Evolutionary conservation across 2,888 invertebrate genomes (phyloP).

Genomic region (Cryptus armator): DNA sequence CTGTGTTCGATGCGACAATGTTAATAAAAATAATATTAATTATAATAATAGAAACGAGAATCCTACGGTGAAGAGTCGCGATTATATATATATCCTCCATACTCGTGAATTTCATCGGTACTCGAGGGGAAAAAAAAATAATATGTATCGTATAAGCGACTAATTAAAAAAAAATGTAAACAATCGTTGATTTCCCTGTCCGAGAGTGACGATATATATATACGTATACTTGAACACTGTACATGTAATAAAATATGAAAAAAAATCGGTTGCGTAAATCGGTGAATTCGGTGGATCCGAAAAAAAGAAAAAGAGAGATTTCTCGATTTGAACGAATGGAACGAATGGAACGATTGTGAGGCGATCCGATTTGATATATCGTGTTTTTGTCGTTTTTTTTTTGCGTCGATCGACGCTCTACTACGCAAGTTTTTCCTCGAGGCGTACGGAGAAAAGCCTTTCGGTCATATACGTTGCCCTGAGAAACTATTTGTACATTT

Average conservation of each 20-base stretch:
- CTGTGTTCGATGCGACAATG: slow-evolving; percentile 46
- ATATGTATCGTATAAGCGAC: slow-evolving; percentile 34
- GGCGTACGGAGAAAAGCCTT: slow-evolving; percentile 8
- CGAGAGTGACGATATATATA: slow-evolving; percentile 41
- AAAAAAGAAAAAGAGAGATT: background rate
- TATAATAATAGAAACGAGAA: slow-evolving; percentile 23
- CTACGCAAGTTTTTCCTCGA: slow-evolving; percentile 36
- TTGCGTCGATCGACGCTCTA: background rate
- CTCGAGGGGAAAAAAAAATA: background rate
- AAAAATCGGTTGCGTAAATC: slow-evolving; percentile 41
- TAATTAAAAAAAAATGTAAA: slow-evolving; percentile 58
- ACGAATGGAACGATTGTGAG: background rate
- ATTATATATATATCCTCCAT: slow-evolving; percentile 24
- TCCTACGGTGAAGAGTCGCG: slow-evolving; percentile 2
- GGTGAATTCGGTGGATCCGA: background rate
- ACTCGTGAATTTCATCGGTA: slow-evolving; percentile 32
- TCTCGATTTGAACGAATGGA: slow-evolving; percentile 32
- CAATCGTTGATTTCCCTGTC: slow-evolving; percentile 56
- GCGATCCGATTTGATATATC: too few relatives aligned
- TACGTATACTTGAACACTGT: slow-evolving; percentile 65
- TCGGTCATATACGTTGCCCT: slow-evolving; percentile 63
- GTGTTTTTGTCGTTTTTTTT: background rate
- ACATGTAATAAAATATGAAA: slow-evolving; percentile 60
- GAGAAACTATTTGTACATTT: slow-evolving; percentile 66
- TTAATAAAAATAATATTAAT: slow-evolving; percentile 31